These are phyloP conservation scores for Oceanites oceanicus DNA, from an alignment of 2,113 vertebrate species.

Conservation along the genomic window DNA sequence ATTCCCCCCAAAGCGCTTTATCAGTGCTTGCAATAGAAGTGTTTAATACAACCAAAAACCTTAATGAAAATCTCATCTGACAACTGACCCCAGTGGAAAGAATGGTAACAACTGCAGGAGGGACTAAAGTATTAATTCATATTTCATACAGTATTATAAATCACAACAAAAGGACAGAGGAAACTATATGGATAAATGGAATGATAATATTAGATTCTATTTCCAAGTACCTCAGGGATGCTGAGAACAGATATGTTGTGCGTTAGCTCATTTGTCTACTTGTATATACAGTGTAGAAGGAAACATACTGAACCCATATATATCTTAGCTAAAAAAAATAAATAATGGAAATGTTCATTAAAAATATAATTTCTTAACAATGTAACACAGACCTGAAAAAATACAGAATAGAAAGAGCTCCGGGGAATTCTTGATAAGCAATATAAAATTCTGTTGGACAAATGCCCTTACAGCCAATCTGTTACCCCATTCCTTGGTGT, in stretches of 20 bases:
- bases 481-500: not conserved
- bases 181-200: not conserved
- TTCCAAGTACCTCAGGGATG: not conserved
- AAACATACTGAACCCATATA: not conserved
- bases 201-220: not conserved
- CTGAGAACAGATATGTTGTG: not conserved
- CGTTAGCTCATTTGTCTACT: not conserved
- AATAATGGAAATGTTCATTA: not conserved
- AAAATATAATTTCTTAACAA: not conserved
- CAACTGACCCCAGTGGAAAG: not conserved
- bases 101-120: not conserved
- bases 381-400: not conserved
- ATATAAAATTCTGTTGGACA: not conserved
- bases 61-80: not conserved
- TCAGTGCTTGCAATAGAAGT: not conserved
- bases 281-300: not conserved
- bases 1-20: not conserved
- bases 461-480: not conserved
- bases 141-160: not conserved
- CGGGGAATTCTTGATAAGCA: not conserved
- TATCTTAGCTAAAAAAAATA: not conserved
- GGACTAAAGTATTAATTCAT: not conserved
- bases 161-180: not conserved
- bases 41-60: not conserved
- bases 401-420: not conserved